A percentile compares a stretch with the other conserved stretches of the same genome.
Conservation (phyloP, 2,888 invertebrate species). For the Theodoxus fluviatilis region DNA sequence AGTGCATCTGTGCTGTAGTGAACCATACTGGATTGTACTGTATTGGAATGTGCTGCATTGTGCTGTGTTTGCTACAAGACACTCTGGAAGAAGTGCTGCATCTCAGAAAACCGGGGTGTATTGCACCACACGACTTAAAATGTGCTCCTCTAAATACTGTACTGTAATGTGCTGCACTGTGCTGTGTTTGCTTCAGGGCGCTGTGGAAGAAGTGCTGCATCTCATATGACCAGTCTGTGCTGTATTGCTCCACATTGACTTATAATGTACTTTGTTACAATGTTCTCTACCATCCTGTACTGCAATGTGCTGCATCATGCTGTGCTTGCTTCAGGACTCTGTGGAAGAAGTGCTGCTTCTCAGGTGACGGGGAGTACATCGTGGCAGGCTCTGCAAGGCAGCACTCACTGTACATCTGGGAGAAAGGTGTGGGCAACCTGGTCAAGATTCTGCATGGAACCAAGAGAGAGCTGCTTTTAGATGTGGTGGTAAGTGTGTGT, state of each 20-base stretch:
- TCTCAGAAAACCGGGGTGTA: no score
- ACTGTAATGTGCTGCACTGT: no score
- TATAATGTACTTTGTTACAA: background rate
- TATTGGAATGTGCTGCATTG: no score
- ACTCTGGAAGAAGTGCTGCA: no score
- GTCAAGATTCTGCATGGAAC: constrained; percentile 99
- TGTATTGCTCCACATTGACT: no score
- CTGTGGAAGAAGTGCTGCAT: no score
- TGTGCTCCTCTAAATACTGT: background rate
- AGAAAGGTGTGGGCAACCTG: constrained; percentile 94
- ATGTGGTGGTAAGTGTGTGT: constrained; percentile 81
- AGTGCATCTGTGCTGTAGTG: no score
- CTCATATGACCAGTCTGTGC: no score
- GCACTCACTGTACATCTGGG: constrained; percentile 98
- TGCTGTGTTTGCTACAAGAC: no score
- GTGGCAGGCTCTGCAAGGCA: constrained; percentile 97
- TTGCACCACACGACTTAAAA: no score
- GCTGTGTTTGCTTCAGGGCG: no score
- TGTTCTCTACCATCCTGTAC: background rate
- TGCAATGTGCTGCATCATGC: constrained; percentile 29
- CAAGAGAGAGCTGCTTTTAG: constrained; percentile 94
- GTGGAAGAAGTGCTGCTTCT: constrained; percentile 99
- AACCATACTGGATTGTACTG: no score
- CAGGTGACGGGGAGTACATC: constrained; percentile 98
- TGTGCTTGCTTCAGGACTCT: constrained; percentile 89